Evolutionary conservation across 2,113 vertebrate species (phyloP).

Genomic region (Chloropsis hardwickii): DNA sequence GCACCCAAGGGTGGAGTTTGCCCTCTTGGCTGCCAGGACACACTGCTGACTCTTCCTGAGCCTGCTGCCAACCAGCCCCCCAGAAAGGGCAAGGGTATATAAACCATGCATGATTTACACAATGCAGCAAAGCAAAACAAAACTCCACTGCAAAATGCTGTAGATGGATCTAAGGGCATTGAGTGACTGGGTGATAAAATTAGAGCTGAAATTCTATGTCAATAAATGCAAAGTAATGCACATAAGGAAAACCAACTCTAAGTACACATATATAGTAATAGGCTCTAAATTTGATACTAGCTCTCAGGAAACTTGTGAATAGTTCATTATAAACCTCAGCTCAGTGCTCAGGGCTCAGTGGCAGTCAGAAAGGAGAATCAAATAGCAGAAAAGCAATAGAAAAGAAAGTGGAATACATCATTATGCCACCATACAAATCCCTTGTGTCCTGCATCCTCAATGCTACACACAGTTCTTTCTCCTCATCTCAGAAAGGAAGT

Average conservation of each 20-base stretch:
- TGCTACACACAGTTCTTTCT: not conserved
- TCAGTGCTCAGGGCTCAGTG: not conserved
- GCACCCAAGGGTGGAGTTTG: not conserved
- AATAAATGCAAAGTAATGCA: not conserved
- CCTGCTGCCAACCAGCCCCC: not conserved
- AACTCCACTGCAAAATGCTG: not conserved
- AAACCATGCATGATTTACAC: fast-evolving
- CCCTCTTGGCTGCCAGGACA: not conserved
- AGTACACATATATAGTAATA: not conserved
- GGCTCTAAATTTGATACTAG: not conserved
- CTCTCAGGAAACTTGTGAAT: not conserved
- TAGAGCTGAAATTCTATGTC: not conserved
- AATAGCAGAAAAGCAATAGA: not conserved
- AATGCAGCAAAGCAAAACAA: not conserved
- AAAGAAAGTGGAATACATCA: not conserved
- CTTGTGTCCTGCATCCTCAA: not conserved
- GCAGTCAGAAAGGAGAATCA: not conserved
- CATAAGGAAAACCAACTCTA: not conserved
- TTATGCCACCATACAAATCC: not conserved
- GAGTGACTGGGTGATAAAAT: not conserved
- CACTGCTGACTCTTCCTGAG: not conserved
- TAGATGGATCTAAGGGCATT: not conserved
- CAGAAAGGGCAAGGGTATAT: not conserved
- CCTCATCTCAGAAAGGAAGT: not conserved
- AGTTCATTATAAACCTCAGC: not conserved